Conservation (phyloP, 1,140 invertebrate species). For the Procambarus clarkii region DNA sequence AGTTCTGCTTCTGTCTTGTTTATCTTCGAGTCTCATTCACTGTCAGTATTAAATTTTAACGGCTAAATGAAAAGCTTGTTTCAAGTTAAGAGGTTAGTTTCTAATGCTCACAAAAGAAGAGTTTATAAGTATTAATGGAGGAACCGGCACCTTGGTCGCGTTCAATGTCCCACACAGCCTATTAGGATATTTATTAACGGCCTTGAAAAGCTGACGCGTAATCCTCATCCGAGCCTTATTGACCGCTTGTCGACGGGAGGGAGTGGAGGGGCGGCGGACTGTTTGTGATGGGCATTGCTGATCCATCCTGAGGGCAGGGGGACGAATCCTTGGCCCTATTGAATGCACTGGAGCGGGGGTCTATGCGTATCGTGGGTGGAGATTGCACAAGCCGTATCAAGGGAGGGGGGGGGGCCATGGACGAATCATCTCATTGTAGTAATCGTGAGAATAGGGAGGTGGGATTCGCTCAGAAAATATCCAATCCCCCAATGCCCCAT, state of each 20-base stretch:
- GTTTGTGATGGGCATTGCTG: background rate
- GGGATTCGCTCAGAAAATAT: no score
- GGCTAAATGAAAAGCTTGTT: no score
- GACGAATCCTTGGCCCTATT: background rate
- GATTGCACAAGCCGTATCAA: background rate
- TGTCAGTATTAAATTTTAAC: no score
- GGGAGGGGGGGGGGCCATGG: background rate
- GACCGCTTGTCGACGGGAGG: background rate
- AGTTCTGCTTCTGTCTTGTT: background rate
- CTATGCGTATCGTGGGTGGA: background rate
- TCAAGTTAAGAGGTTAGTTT: no score
- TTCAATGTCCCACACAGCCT: no score
- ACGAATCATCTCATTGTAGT: no score
- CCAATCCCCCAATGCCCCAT: no score
- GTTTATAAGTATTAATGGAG: no score
- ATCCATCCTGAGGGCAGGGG: background rate
- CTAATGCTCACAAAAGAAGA: no score
- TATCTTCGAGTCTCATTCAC: background rate
- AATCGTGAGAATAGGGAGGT: no score
- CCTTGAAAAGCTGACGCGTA: slow-evolving; percentile 18
- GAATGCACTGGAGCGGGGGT: background rate
- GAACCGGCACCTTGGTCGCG: no score
- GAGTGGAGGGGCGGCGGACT: background rate
- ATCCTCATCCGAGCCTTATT: slow-evolving; percentile 13
- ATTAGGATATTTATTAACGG: slow-evolving; percentile 31